Evolutionary conservation across 2,888 invertebrate species (phyloP).

Genomic region (Nomada ferruginata): DNA sequence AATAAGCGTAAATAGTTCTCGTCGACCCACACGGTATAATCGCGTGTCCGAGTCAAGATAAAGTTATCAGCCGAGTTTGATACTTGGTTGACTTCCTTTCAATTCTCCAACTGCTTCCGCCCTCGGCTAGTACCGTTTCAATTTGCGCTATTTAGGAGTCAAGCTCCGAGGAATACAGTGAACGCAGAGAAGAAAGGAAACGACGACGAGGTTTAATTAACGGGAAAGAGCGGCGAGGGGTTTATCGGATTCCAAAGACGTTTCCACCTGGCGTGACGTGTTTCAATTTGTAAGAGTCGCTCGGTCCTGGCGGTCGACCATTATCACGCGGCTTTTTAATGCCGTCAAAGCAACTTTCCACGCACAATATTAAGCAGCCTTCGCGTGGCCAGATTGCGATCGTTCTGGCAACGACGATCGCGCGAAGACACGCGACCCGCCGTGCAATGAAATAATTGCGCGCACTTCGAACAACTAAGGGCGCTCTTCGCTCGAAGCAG

Average conservation of each 20-base stretch:
- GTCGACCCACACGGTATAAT: not conserved
- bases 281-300: slow-evolving; percentile 58
- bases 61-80: not conserved
- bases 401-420: slow-evolving; percentile 42
- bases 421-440: slow-evolving; percentile 57
- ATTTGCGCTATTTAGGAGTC: not conserved
- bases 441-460: slow-evolving; percentile 52
- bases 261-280: slow-evolving; percentile 36
- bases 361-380: slow-evolving; percentile 64
- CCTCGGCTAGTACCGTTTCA: not conserved
- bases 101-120: not conserved
- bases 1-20: not conserved
- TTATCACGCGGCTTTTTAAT: slow-evolving; percentile 54
- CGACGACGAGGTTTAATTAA: slow-evolving; percentile 4
- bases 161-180: not conserved
- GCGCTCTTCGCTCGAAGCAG: not conserved
- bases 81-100: not conserved
- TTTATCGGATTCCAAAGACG: slow-evolving; percentile 34
- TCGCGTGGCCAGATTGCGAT: slow-evolving; percentile 61
- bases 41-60: slow-evolving; percentile 3
- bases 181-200: not conserved
- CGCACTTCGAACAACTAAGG: slow-evolving; percentile 23
- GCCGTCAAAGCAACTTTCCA: slow-evolving; percentile 51
- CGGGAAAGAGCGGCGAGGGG: slow-evolving; percentile 10
- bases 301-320: slow-evolving; percentile 31